These are phyloP conservation scores for Harmothoe impar DNA, from an alignment of 2,888 invertebrate species.

Conservation along the genomic window DNA sequence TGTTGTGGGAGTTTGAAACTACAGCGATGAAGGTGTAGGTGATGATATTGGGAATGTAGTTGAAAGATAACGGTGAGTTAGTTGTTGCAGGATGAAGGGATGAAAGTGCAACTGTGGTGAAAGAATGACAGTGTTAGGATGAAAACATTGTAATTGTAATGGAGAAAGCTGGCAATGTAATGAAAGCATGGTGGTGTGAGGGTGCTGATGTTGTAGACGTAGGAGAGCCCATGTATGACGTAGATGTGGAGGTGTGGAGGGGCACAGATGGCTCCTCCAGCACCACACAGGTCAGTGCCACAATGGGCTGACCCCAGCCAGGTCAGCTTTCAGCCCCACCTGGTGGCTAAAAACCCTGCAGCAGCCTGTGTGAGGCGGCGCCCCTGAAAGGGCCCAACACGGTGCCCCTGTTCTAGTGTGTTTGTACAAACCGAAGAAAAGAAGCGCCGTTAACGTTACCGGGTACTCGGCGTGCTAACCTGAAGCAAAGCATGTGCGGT, in stretches of 20 bases:
- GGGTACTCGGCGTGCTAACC: conserved; percentile 15
- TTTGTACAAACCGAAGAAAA: conserved; percentile 46
- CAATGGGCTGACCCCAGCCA: conserved; percentile 29
- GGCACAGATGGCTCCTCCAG: conserved; percentile 20
- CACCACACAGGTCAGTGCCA: not conserved
- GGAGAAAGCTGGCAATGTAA: too few relatives aligned
- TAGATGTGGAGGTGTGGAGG: not conserved
- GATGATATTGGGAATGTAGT: too few relatives aligned
- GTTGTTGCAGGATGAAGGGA: too few relatives aligned
- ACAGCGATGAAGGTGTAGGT: too few relatives aligned
- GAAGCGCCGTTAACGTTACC: not conserved
- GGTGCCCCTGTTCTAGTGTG: conserved; percentile 50
- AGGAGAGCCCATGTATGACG: too few relatives aligned
- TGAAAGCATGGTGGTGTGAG: too few relatives aligned
- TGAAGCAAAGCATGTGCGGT: not conserved
- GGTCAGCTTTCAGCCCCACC: conserved; percentile 21
- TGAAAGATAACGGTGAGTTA: too few relatives aligned
- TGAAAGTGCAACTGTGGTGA: too few relatives aligned
- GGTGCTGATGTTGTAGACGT: too few relatives aligned
- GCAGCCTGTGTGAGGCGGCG: not conserved
- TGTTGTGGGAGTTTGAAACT: too few relatives aligned
- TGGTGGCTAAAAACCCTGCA: not conserved
- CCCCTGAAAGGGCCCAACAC: conserved; percentile 48
- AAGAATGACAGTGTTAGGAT: too few relatives aligned
- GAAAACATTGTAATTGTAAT: too few relatives aligned